A percentile compares a stretch with the other conserved stretches of the same genome.
phyloP scores from a whole-genome alignment of 2,888 invertebrate genomes.

The Pantelozetes paolii region DNA sequence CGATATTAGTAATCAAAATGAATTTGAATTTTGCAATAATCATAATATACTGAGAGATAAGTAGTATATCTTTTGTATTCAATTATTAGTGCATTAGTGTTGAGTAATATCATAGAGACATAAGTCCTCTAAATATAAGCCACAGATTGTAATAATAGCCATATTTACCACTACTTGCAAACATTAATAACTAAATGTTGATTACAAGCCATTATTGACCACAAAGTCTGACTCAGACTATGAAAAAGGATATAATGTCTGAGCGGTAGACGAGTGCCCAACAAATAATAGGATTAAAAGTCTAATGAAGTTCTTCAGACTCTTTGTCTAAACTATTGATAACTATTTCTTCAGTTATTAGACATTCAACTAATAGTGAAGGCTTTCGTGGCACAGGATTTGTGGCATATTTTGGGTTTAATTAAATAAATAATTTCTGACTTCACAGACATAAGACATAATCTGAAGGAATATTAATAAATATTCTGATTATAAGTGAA shows the following conservation, averaged over 20 bases:
- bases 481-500: neutral
- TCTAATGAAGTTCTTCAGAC: too few species aligned
- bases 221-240: neutral
- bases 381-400: neutral
- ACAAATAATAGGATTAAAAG: too few species aligned
- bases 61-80: too few species aligned
- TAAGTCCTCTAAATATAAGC: neutral
- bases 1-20: too few species aligned
- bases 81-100: slow-evolving; percentile 7
- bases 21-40: too few species aligned
- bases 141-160: slow-evolving; percentile 11
- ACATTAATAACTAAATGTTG: neutral
- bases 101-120: slow-evolving; percentile 9
- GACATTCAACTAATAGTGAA: neutral
- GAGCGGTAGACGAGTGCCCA: too few species aligned
- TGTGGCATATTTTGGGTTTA: neutral
- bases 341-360: too few species aligned
- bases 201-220: neutral
- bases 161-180: slow-evolving; percentile 3
- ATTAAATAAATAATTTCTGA: neutral
- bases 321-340: too few species aligned
- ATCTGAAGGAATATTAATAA: neutral
- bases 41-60: too few species aligned
- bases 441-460: neutral
- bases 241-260: too few species aligned